Evolutionary conservation across 2,113 vertebrate genomes (phyloP).

Genomic region (Grammomys surdaster): DNA sequence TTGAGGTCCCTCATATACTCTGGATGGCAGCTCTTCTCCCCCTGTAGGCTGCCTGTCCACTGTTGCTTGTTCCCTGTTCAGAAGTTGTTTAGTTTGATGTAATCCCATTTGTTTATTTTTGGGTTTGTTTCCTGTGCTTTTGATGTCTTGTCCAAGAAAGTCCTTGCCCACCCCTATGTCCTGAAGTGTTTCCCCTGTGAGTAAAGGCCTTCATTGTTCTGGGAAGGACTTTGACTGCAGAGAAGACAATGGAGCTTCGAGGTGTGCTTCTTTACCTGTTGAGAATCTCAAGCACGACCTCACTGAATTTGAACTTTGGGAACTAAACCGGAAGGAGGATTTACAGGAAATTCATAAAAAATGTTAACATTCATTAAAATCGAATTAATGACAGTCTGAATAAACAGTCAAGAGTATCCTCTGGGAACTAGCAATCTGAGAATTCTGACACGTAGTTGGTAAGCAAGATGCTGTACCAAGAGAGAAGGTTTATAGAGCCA

Average conservation of each 20-base stretch:
- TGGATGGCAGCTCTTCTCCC: too few relatives aligned
- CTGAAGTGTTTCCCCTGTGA: background rate
- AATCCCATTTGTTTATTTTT: background rate
- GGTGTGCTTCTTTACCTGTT: background rate
- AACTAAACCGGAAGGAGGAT: conserved; percentile 22
- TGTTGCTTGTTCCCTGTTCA: background rate
- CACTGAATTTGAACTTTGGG: background rate
- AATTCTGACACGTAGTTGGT: background rate
- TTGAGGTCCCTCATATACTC: background rate
- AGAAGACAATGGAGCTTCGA: conserved; percentile 16
- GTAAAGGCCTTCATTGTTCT: conserved; percentile 43
- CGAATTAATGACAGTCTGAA: background rate
- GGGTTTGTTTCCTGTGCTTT: background rate
- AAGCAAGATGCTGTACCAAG: background rate
- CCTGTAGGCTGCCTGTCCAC: background rate
- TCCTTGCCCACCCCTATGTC: background rate
- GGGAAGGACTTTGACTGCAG: background rate
- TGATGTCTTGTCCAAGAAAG: background rate
- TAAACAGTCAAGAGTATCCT: background rate
- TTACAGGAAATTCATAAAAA: background rate
- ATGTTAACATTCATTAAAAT: background rate
- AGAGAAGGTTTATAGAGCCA: background rate
- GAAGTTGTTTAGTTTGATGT: background rate
- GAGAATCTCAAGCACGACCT: background rate
- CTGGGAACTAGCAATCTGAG: background rate